Evolutionary conservation across 2,888 invertebrate genomes (phyloP), one percentile per base, ranked within the genome.

Genomic region (Druceiella hillmani): DNA sequence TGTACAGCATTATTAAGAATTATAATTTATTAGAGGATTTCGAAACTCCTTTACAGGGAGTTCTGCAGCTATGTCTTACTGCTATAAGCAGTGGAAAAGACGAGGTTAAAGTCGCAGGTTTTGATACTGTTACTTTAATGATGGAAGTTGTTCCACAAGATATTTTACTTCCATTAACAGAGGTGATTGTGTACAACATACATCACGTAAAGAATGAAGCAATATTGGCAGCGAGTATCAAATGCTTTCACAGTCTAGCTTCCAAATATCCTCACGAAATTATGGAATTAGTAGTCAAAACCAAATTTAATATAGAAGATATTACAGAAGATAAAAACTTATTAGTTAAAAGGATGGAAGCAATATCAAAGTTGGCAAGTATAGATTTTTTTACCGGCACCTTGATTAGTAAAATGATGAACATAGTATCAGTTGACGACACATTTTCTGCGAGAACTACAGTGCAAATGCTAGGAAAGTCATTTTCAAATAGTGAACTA

Each of bases 221-320:
- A n/a, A 49, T 76, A 10, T 59, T 72, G 12, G 57, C 55, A 36
- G 54, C 66, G 1, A 64, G 75, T 42, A 61, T 76, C 2, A 56
- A 62, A 48, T 68, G 75, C 13, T 59, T 81, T n/a, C 66, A 73
- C 44, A 58, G 61, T 17, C 70, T 78, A 37, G 72, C 75, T 1
- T 57, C 58, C 41, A 62, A 64, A 39, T 74, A 76, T 58, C 73
- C 76, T 0, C 62, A 66, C 46, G 52, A 56, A 61, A 77, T 72
- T 49, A 81, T 58, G 71, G 62, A 51, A 45, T 53, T 63, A 20
- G 61, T 74, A 3, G 62, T 79, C 2, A 62, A 63, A 55, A 64
- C 68, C 2, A 67, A 67, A 43, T 66, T 67, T 50, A 61, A 63
- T 40, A 50, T 69, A 17, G 57, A 61, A 1, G 57, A 62, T 43